Evolutionary conservation across 2,113 vertebrate genomes (phyloP), one percentile per base, ranked within the genome.

Genomic region (Alosa alosa): DNA sequence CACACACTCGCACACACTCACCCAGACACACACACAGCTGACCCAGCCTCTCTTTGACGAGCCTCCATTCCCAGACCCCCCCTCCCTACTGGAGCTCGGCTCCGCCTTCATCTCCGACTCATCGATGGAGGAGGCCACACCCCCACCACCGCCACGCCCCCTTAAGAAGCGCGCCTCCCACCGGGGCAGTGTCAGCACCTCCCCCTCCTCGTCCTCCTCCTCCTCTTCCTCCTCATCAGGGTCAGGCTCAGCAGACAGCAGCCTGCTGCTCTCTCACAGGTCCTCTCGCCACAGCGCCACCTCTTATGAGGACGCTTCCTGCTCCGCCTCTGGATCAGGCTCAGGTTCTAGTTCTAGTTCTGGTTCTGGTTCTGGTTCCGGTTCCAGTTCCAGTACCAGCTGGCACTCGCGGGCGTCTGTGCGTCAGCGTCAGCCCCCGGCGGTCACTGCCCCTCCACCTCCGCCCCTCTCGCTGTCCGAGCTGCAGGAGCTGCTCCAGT

Each of bases 401-500:
- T 36, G 64, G n/a, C 15, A 18, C 52, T 55, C 52, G 17, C 47
- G 31, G 31, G 31, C 31, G 31, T 1, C 31, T 31, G 31, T 31
- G 31, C 31, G 9, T 0, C 47, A 44, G 41, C 41, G 41, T 44
- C 47, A 49, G 47, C 13, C 52, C 15, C 50, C 50, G 50, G 4
- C 52, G 17, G 52, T 4, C 52, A 49, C 11, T 18, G 60, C 60
- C 18, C 60, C 18, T 22, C 64, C 64, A 10, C 64, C 64, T 68
- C 25, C n/a, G 82, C 91, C 92, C 9, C 85, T 91, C 83, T 90
- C 89, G 1, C 85, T 81, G 31, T 18, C 60, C 20, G 86, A 87
- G 20, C 8, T 94, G 88, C 13, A 93, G 90, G 46, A 94, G 91
- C 49, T 88, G 88, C 10, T 93, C 92, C 86, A 93, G 88, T 86